A percentile compares a stretch with the other conserved stretches of the same genome.
These are phyloP conservation scores for Nowickia ferox DNA, from an alignment of 2,888 invertebrate genomes.

Conservation along the genomic window DNA sequence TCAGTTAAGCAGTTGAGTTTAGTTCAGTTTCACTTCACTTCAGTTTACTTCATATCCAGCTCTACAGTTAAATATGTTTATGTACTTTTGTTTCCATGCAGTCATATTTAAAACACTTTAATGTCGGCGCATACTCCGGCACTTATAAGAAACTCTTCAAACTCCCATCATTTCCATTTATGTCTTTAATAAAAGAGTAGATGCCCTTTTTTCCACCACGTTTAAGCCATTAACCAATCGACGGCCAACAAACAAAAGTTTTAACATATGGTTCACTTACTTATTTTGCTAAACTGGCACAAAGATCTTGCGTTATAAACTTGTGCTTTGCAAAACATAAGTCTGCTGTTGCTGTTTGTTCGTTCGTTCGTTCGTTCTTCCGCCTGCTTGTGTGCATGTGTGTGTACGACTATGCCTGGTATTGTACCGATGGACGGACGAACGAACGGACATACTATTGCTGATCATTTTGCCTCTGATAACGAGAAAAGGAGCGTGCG, in stretches of 20 bases:
- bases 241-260: constrained; percentile 21
- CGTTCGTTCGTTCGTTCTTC: constrained; percentile 19
- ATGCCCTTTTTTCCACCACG: constrained; percentile 66
- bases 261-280: constrained; percentile 64
- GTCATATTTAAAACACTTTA: constrained; percentile 72
- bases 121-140: constrained; percentile 68
- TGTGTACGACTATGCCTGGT: constrained; percentile 26
- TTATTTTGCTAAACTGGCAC: constrained; percentile 64
- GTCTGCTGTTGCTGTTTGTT: constrained; percentile 17
- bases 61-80: constrained; percentile 60
- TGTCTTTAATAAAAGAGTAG: constrained; percentile 66
- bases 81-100: constrained; percentile 68
- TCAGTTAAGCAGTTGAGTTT: constrained; percentile 54
- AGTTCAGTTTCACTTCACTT: constrained; percentile 55
- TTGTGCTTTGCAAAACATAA: constrained; percentile 64
- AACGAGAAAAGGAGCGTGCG: constrained; percentile 65
- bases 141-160: constrained; percentile 64
- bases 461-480: constrained; percentile 70
- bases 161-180: constrained; percentile 72
- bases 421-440: background rate
- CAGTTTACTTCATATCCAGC: constrained; percentile 62
- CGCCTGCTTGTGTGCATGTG: constrained; percentile 2
- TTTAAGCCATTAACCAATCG: constrained; percentile 61
- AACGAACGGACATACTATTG: constrained; percentile 2
- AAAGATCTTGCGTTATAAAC: constrained; percentile 62